These are phyloP conservation scores for Melanitta fusca DNA, from an alignment of 2,797 vertebrate species.

Conservation along the genomic window DNA sequence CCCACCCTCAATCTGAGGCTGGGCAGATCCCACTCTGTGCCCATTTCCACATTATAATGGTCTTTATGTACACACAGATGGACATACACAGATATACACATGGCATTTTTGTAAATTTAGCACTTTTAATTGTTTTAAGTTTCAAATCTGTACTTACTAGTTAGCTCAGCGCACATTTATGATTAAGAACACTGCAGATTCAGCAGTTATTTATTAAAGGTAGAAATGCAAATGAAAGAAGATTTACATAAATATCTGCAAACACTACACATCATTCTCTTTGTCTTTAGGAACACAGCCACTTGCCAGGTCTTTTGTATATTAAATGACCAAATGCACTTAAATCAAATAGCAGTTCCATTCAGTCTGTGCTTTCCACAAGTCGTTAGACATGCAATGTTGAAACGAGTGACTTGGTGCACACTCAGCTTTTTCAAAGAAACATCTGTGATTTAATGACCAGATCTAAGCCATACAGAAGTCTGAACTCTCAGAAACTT, in stretches of 20 bases:
- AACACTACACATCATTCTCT: slow-evolving; percentile 10
- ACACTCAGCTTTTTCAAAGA: slow-evolving; percentile 64
- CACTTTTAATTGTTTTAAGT: slow-evolving; percentile 29
- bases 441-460: slow-evolving; percentile 72
- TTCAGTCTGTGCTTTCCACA: slow-evolving; percentile 42
- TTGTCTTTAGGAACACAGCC: slow-evolving; percentile 33
- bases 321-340: slow-evolving; percentile 37
- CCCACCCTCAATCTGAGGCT: not conserved
- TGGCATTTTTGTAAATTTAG: slow-evolving; percentile 29
- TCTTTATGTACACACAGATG: slow-evolving; percentile 53
- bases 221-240: slow-evolving; percentile 42
- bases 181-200: not conserved
- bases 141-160: not conserved
- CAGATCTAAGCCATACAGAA: slow-evolving; percentile 48
- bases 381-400: slow-evolving; percentile 40
- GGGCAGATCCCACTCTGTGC: not conserved
- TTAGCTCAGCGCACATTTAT: not conserved
- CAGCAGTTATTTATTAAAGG: slow-evolving; percentile 9
- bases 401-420: slow-evolving; percentile 48
- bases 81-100: slow-evolving; percentile 3
- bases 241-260: slow-evolving; percentile 55
- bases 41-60: slow-evolving; percentile 31
- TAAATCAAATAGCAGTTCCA: slow-evolving; percentile 40
- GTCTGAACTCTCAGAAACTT: slow-evolving; percentile 54
- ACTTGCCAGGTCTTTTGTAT: slow-evolving; percentile 27